Evolutionary conservation across 1,140 invertebrate genomes (phyloP).

Genomic region (Hyphantria cunea): DNA sequence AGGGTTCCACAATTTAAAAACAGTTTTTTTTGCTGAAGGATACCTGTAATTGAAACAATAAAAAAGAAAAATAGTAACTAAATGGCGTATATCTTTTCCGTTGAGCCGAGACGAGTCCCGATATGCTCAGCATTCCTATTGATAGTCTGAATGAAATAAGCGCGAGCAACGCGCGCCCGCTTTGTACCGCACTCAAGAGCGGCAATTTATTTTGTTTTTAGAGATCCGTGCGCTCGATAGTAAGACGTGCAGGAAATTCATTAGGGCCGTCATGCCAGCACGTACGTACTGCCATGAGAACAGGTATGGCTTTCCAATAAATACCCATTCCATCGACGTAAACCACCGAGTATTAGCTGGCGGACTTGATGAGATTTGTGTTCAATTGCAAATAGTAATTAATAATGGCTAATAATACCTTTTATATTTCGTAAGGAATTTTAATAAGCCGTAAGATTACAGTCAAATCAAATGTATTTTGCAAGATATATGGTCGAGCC

Average conservation of each 20-base stretch:
- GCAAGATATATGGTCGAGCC: too few species aligned
- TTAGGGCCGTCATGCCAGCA: conserved; percentile 1
- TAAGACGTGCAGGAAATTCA: conserved; percentile 14
- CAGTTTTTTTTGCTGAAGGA: too few species aligned
- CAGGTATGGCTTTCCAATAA: neutral
- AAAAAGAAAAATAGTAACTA: conserved; percentile 4
- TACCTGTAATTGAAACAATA: too few species aligned
- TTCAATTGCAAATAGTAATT: too few species aligned
- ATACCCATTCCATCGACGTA: too few species aligned
- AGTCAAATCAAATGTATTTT: too few species aligned
- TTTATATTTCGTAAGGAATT: too few species aligned
- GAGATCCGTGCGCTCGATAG: conserved; percentile 28
- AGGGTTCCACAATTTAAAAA: too few species aligned
- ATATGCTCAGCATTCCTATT: conserved; percentile 40
- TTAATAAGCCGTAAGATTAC: too few species aligned
- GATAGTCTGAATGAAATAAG: conserved; percentile 53
- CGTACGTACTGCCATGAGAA: neutral
- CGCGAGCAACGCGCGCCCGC: conserved; percentile 36
- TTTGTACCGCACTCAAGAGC: conserved; percentile 31
- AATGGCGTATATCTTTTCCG: neutral
- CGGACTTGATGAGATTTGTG: too few species aligned
- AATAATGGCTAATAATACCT: too few species aligned
- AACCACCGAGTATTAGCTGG: too few species aligned
- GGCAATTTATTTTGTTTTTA: conserved; percentile 36
- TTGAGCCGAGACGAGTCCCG: conserved; percentile 33